These are phyloP conservation scores for Muscicapa adusta DNA, from an alignment of 2,113 vertebrate genomes.

Conservation along the genomic window DNA sequence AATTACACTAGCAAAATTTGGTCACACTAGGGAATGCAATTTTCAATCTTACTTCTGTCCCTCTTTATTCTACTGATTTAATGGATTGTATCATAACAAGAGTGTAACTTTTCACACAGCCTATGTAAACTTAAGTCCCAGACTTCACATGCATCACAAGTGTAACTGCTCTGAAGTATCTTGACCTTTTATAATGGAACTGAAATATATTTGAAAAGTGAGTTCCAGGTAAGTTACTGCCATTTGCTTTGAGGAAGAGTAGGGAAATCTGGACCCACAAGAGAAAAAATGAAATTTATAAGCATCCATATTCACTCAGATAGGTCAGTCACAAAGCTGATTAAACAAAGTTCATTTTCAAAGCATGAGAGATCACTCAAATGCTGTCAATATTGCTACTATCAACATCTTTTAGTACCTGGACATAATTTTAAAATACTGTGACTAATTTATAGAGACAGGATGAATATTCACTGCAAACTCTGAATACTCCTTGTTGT, in stretches of 20 bases:
- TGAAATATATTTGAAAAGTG: neutral
- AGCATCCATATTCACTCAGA: neutral
- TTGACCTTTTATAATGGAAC: neutral
- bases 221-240: neutral
- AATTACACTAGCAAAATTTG: neutral
- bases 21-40: neutral
- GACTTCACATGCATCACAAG: neutral
- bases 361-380: neutral
- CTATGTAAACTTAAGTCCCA: neutral
- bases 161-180: neutral
- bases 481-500: neutral
- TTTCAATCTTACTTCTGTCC: neutral
- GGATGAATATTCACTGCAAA: neutral
- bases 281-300: neutral
- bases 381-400: neutral
- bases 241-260: neutral
- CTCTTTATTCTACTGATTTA: neutral
- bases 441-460: neutral
- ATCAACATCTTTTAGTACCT: neutral
- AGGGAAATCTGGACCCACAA: neutral
- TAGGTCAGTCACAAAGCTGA: neutral
- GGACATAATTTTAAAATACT: neutral
- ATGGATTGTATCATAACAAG: neutral
- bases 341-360: neutral
- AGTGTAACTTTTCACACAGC: neutral